phyloP scores from a whole-genome alignment of 2,888 invertebrate genomes.

The Scaptomyza parva region DNA sequence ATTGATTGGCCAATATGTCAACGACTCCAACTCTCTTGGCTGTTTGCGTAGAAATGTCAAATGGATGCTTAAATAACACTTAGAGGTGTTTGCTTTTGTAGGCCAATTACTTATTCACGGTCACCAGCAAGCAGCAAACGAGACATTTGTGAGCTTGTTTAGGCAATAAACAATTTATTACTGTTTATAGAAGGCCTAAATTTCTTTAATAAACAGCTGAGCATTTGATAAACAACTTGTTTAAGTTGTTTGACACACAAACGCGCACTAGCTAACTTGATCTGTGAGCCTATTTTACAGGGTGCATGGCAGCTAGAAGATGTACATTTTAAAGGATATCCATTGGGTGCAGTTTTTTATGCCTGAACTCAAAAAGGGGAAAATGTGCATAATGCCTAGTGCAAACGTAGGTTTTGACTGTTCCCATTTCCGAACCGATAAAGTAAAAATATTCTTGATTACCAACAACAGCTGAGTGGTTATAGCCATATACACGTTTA shows the following conservation, averaged over 20 bases:
- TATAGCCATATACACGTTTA: too few species aligned
- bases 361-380: too few species aligned
- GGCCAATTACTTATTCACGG: conserved; percentile 21
- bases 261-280: background rate
- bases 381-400: too few species aligned
- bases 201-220: background rate
- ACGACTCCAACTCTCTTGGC: conserved; percentile 28
- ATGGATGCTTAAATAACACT: conserved; percentile 32
- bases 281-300: background rate
- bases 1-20: conserved; percentile 45
- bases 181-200: background rate
- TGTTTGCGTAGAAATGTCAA: conserved; percentile 39
- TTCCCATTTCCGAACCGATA: too few species aligned
- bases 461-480: too few species aligned
- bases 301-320: too few species aligned
- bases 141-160: conserved; percentile 1
- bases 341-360: too few species aligned
- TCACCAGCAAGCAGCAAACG: background rate
- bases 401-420: too few species aligned
- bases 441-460: too few species aligned
- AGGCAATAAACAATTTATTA: conserved; percentile 11
- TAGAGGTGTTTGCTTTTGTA: conserved; percentile 23
- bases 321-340: too few species aligned
- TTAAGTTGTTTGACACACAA: background rate
- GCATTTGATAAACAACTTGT: conserved; percentile 1